Evolutionary conservation across 2,797 vertebrate genomes (phyloP).

Genomic region (Kryptopterus vitreolus): DNA sequence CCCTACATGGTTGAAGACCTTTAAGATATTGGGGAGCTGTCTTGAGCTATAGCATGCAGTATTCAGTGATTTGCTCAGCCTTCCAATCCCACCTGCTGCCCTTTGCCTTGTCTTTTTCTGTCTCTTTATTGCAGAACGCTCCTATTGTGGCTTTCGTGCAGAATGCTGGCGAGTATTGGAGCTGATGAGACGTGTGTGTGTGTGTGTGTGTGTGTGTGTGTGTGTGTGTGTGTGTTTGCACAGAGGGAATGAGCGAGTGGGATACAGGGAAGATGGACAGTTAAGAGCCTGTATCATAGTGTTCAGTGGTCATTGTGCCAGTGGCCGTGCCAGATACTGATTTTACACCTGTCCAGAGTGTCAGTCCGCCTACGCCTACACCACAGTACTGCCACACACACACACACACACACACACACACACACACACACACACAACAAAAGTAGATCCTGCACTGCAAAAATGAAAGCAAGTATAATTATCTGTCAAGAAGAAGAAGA

Average conservation of each 20-base stretch:
- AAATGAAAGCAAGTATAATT: background rate
- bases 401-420: constrained; percentile 20
- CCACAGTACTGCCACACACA: background rate
- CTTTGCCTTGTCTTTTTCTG: constrained; percentile 56
- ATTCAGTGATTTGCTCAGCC: background rate
- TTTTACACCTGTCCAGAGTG: constrained; percentile 49
- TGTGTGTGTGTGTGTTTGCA: constrained; percentile 36
- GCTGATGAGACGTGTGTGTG: constrained; percentile 43
- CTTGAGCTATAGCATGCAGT: background rate
- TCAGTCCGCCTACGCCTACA: constrained; percentile 37
- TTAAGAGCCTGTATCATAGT: constrained; percentile 43
- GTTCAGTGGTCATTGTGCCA: constrained; percentile 43
- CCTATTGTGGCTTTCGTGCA: constrained; percentile 31
- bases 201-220: constrained; percentile 32
- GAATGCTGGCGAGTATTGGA: constrained; percentile 36
- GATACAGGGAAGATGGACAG: constrained; percentile 40
- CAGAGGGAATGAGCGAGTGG: constrained; percentile 15
- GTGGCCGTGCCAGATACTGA: constrained; percentile 41
- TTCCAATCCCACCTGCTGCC: constrained; percentile 56
- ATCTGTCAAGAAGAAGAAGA: background rate
- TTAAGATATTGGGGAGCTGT: background rate
- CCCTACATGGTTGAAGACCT: background rate
- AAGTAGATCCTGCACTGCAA: background rate
- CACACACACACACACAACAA: background rate
- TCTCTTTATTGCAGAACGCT: constrained; percentile 37